phyloP scores from a whole-genome alignment of 1,140 invertebrate species.

The Halotydeus destructor region DNA sequence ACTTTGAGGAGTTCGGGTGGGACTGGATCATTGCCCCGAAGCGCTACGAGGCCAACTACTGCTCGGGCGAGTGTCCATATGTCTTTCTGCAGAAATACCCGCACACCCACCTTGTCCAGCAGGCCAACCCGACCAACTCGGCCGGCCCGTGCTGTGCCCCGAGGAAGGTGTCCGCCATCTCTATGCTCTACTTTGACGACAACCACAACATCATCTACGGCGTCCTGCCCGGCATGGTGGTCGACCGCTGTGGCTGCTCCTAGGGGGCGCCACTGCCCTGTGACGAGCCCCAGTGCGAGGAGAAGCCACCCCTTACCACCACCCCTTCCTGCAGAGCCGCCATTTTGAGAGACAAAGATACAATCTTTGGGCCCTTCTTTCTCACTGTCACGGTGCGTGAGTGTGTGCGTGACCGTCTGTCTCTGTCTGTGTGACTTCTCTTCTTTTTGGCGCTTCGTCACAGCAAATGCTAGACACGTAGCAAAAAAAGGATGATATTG shows the following conservation, averaged over 20 bases:
- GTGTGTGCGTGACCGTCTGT: too few relatives aligned
- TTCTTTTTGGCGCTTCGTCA: too few relatives aligned
- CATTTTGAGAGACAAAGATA: too few relatives aligned
- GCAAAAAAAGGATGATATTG: too few relatives aligned
- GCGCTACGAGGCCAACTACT: slow-evolving; percentile 87
- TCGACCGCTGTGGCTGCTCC: slow-evolving; percentile 73
- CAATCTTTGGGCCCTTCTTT: too few relatives aligned
- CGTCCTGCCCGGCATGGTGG: slow-evolving; percentile 72
- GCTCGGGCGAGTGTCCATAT: slow-evolving; percentile 79
- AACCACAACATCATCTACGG: slow-evolving; percentile 61
- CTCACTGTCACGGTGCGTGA: too few relatives aligned
- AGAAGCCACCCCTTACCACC: too few relatives aligned
- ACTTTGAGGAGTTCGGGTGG: slow-evolving; percentile 92
- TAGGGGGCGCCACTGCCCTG: too few relatives aligned
- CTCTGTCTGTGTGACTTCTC: too few relatives aligned
- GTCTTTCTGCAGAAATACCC: slow-evolving; percentile 67
- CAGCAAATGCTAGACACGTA: too few relatives aligned
- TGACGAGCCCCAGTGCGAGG: too few relatives aligned
- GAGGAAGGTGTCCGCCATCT: slow-evolving; percentile 63
- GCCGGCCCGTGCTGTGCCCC: slow-evolving; percentile 73
- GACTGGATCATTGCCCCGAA: slow-evolving; percentile 94
- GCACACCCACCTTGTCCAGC: slow-evolving; percentile 75
- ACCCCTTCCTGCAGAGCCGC: too few relatives aligned
- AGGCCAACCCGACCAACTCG: slow-evolving; percentile 41
- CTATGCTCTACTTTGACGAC: slow-evolving; percentile 79